Evolutionary conservation across 2,113 vertebrate species (phyloP).

Genomic region (Dipodomys merriami): DNA sequence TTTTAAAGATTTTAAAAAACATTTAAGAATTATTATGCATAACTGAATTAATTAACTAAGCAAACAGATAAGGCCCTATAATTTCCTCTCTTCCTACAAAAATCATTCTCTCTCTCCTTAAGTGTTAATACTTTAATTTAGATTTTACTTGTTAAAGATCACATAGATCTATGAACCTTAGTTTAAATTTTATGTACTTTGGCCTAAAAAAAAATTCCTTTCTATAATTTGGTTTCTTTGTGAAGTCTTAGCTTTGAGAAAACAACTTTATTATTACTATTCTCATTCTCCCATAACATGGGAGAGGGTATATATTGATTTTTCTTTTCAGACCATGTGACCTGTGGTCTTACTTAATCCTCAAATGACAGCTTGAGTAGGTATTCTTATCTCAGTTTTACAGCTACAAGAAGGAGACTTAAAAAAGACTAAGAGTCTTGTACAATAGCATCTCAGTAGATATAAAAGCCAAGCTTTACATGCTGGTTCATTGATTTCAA

Average conservation of each 20-base stretch:
- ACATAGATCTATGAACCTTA: not conserved
- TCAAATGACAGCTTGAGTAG: not conserved
- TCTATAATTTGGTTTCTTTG: not conserved
- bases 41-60: not conserved
- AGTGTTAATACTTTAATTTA: slow-evolving; percentile 35
- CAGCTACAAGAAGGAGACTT: not conserved
- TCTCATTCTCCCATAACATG: not conserved
- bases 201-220: not conserved
- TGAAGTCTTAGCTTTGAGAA: not conserved
- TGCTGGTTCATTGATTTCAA: not conserved
- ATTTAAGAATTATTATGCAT: not conserved
- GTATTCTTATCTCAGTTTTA: not conserved
- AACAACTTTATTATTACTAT: not conserved
- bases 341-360: not conserved
- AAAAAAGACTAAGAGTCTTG: not conserved
- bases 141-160: not conserved
- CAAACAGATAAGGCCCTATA: not conserved
- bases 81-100: not conserved
- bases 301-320: not conserved
- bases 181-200: not conserved
- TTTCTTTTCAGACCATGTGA: not conserved
- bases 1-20: slow-evolving; percentile 1
- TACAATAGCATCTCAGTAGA: not conserved
- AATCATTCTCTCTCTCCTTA: not conserved
- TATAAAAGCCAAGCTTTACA: not conserved